These are phyloP conservation scores for Tachina fera DNA, from an alignment of 2,888 invertebrate genomes.

Conservation along the genomic window DNA sequence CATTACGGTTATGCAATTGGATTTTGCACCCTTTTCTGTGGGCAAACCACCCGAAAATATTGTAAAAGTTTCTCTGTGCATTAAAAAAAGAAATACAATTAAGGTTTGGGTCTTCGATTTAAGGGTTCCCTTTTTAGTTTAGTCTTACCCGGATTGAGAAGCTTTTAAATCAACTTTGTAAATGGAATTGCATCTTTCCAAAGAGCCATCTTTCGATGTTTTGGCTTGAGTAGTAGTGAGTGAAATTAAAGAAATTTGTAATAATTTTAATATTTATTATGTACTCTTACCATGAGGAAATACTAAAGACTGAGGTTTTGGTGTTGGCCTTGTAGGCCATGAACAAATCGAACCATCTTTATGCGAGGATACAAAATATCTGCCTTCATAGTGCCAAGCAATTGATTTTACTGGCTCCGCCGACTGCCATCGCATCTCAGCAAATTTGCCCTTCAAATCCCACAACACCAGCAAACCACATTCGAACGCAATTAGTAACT, in stretches of 20 bases:
- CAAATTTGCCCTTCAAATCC: slow-evolving; percentile 94
- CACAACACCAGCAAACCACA: slow-evolving; percentile 96
- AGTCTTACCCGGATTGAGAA: slow-evolving; percentile 84
- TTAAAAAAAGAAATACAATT: not conserved
- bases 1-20: slow-evolving; percentile 97
- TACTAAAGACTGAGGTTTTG: slow-evolving; percentile 91
- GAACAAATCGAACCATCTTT: slow-evolving; percentile 97
- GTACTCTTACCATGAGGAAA: slow-evolving; percentile 93
- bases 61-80: slow-evolving; percentile 93
- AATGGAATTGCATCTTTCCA: slow-evolving; percentile 97
- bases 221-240: slow-evolving; percentile 83
- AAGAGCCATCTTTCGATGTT: slow-evolving; percentile 95
- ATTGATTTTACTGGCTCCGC: slow-evolving; percentile 92
- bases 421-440: slow-evolving; percentile 92
- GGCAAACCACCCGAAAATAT: slow-evolving; percentile 99
- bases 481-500: slow-evolving; percentile 98
- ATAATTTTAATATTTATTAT: not conserved
- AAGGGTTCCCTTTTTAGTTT: not conserved
- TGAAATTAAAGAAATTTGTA: not conserved
- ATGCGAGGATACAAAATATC: slow-evolving; percentile 98
- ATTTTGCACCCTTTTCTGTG: slow-evolving; percentile 93
- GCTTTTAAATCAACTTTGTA: slow-evolving; percentile 98
- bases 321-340: slow-evolving; percentile 92
- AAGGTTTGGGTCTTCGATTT: not conserved
- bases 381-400: slow-evolving; percentile 99